Evolutionary conservation across 2,888 invertebrate species (phyloP), one percentile per base, ranked within the genome.

Genomic region (Parochlus steinenii): DNA sequence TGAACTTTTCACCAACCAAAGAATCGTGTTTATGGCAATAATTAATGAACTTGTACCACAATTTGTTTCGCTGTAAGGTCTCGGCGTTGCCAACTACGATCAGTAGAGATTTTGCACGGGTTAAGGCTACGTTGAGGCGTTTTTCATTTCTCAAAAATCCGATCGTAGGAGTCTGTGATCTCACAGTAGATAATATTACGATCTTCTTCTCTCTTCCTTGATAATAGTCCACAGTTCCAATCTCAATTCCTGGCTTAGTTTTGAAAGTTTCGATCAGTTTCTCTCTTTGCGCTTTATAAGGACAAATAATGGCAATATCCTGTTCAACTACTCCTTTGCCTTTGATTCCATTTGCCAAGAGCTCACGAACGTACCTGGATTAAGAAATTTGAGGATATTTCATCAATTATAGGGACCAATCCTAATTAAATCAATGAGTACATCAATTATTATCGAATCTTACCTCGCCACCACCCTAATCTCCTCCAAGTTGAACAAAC

Each of bases 91-190:
- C 33, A 26, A 33, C 18, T 3, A 33, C 33, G 10, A 33, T 33
- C 17, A 33, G 12, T 6, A 33, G 18, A 5, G 26, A 19, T 24
- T 33, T 24, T 14, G 33, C 33, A 11, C 33, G 16, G 11, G 33
- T 33, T 19, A 33, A 33, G n/a, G 33, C 33, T 3, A 33, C 33
- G 19, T 33, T 33, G 7, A 33, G 19, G 8, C 33, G 25, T 12
- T 33, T 24, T 24, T 25, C 25, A 23, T 33, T 33, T 10, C 26
- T 33, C n/a, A 33, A 10, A 19, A 33, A 33, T 8, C 33, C 33
- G 14, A 33, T 24, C 3, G 33, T 25, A 7, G 25, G 17, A 19
- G 33, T 33, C 6, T 33, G 12, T 3, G 33, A 33, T 7, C 33
- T 16, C 3, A 33, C 33, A 10, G 26, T 26, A 4, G 26, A 18